phyloP scores from a whole-genome alignment of 2,113 vertebrate species.

The Corythornis madagascariensis region DNA sequence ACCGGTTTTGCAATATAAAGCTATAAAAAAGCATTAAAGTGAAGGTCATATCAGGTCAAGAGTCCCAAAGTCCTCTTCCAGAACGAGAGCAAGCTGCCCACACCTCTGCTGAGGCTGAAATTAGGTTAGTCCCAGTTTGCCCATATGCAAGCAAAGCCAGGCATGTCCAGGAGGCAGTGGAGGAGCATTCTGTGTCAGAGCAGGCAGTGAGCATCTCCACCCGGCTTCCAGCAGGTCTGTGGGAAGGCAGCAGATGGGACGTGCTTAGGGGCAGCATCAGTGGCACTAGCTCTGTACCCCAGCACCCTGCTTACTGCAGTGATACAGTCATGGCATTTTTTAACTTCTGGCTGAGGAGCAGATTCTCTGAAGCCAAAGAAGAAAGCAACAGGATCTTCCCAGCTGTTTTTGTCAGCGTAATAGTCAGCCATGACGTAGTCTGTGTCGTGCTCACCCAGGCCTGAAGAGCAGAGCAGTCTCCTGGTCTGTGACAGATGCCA shows the following conservation, averaged over 20 bases:
- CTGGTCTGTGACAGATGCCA: not conserved
- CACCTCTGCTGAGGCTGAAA: not conserved
- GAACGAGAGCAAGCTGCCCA: not conserved
- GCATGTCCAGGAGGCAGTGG: not conserved
- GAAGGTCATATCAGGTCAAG: not conserved
- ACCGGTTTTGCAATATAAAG: conserved; percentile 10
- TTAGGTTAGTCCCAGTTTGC: not conserved
- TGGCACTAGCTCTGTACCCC: not conserved
- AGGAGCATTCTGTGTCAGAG: not conserved
- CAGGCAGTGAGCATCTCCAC: not conserved
- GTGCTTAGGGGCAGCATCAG: not conserved
- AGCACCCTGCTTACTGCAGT: not conserved
- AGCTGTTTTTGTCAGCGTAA: not conserved
- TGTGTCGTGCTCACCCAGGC: not conserved
- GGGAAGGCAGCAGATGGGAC: not conserved
- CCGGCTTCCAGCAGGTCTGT: not conserved
- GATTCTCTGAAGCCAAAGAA: not conserved
- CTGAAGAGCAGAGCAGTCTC: not conserved
- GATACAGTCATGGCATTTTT: not conserved
- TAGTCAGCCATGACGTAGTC: not conserved
- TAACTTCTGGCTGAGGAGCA: not conserved
- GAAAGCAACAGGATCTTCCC: not conserved
- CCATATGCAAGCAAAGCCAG: not conserved
- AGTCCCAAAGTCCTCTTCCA: not conserved
- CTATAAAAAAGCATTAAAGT: not conserved